Percentiles rank a stretch among this genome's conserved stretches.
Evolutionary conservation across 2,888 invertebrate species (phyloP).

Genomic region (Nephrotoma guestfalica): DNA sequence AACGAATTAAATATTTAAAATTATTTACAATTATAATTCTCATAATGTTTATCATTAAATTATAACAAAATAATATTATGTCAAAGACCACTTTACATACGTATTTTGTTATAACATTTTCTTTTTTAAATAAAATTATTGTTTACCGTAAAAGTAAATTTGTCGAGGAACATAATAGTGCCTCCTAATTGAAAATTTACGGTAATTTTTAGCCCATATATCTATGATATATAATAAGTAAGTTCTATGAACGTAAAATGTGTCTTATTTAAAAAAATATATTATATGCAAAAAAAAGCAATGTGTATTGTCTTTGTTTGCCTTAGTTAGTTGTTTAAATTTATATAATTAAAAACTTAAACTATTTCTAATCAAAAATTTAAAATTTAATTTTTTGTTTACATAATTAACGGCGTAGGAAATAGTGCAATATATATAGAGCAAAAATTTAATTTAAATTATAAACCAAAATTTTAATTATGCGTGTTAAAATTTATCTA

Average conservation of each 20-base stretch:
- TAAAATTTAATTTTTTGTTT: not conserved
- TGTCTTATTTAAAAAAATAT: not conserved
- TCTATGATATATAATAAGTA: conserved; percentile 95
- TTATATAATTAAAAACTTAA: not conserved
- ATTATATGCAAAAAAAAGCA: not conserved
- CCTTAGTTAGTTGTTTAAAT: not conserved
- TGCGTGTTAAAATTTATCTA: not conserved
- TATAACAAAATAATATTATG: not conserved
- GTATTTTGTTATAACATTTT: not conserved
- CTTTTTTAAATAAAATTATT: not conserved
- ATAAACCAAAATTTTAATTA: not conserved
- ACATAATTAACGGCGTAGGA: conserved; percentile 4
- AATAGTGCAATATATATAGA: conserved; percentile 2
- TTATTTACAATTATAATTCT: not conserved
- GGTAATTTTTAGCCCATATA: conserved; percentile 89
- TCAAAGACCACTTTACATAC: not conserved
- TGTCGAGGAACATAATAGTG: not conserved
- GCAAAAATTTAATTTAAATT: not conserved
- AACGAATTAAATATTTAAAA: not conserved
- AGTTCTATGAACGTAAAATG: conserved; percentile 76
- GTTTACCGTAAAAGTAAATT: conserved; percentile 5
- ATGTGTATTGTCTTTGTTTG: not conserved
- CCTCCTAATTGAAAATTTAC: conserved; percentile 27
- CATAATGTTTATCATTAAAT: not conserved
- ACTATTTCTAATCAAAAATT: not conserved